Conservation (phyloP, 2,888 invertebrate genomes). For the Halictus quadricinctus region DNA sequence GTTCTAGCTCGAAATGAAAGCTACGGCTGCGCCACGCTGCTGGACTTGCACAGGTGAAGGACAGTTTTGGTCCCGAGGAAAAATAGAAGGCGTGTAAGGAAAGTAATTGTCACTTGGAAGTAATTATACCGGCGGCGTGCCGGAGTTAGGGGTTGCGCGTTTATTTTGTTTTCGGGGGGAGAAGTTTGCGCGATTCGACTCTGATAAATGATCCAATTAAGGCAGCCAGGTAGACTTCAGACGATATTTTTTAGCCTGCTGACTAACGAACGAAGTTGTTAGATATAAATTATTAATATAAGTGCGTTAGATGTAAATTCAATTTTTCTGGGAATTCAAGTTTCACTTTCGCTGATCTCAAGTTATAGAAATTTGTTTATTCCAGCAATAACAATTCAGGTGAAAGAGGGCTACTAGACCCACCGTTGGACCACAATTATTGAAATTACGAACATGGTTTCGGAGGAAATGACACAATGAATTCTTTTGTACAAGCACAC, state of each 20-base stretch:
- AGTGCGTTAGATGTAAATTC: too few relatives aligned
- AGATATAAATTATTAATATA: too few relatives aligned
- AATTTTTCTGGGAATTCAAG: too few relatives aligned
- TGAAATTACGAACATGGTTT: too few relatives aligned
- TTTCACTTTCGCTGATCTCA: too few relatives aligned
- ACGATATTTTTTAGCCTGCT: background rate
- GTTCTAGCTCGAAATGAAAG: background rate
- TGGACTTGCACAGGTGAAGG: background rate
- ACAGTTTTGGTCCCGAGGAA: background rate
- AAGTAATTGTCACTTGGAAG: background rate
- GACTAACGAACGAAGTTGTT: background rate
- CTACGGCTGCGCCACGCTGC: background rate
- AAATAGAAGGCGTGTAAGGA: background rate
- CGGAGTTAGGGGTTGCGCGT: background rate
- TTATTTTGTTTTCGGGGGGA: background rate
- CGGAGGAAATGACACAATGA: too few relatives aligned
- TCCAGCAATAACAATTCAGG: too few relatives aligned
- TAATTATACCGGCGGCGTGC: background rate
- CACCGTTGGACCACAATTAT: too few relatives aligned
- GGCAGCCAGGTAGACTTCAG: background rate
- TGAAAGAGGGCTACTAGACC: too few relatives aligned
- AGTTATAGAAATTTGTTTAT: too few relatives aligned
- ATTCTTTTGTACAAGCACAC: too few relatives aligned
- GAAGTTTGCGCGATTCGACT: background rate
- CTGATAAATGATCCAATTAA: conserved; percentile 2